These are phyloP conservation scores for Ectropis grisescens DNA, from an alignment of 1,140 invertebrate genomes.

Conservation along the genomic window DNA sequence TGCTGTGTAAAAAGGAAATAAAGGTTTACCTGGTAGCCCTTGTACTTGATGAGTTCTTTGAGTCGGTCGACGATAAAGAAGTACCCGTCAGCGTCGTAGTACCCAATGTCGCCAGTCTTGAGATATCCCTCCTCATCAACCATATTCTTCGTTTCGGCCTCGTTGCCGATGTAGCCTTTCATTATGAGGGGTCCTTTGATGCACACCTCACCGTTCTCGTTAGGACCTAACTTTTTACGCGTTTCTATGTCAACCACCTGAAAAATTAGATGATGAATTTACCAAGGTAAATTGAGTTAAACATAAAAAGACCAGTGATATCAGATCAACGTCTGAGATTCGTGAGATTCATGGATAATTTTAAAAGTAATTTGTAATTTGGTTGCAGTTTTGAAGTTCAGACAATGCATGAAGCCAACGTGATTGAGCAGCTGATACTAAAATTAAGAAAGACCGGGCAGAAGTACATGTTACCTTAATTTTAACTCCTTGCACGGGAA, in stretches of 20 bases:
- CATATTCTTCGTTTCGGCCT: conserved; percentile 72
- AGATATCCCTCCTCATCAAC: conserved; percentile 81
- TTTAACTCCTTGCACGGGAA: conserved; percentile 27
- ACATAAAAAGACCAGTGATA: too few species aligned
- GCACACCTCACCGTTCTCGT: conserved; percentile 74
- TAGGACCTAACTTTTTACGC: conserved; percentile 66
- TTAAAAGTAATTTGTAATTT: too few species aligned
- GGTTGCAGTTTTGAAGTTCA: too few species aligned
- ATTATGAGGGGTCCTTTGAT: conserved; percentile 73
- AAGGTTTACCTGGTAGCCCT: conserved; percentile 78
- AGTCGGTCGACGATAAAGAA: conserved; percentile 82
- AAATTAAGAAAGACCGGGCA: too few species aligned
- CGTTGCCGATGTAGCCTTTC: conserved; percentile 76
- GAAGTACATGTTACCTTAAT: conserved; percentile 32
- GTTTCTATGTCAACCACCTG: conserved; percentile 71
- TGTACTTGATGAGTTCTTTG: conserved; percentile 87
- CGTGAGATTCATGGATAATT: too few species aligned
- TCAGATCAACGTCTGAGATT: too few species aligned
- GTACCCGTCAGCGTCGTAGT: conserved; percentile 76
- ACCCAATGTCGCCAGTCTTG: conserved; percentile 84
- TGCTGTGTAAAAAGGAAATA: too few species aligned
- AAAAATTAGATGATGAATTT: conserved; percentile 6
- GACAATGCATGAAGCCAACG: too few species aligned
- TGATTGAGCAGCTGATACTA: too few species aligned
- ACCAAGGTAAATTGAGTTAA: too few species aligned